These are phyloP conservation scores for Hanleya hanleyi DNA, from an alignment of 2,888 invertebrate genomes.

Conservation along the genomic window DNA sequence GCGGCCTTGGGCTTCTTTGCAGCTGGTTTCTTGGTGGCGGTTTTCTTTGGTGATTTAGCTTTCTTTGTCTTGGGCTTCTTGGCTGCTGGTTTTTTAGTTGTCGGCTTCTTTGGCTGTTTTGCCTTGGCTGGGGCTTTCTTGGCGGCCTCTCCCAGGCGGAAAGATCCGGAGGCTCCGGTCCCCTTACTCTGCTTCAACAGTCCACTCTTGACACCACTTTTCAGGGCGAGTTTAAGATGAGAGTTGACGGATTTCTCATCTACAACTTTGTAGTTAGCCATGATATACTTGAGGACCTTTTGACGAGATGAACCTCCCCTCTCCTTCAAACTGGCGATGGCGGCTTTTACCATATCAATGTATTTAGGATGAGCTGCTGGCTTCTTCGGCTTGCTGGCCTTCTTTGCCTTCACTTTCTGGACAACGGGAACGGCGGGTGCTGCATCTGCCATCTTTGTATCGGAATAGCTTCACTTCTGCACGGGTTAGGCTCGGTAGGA, in stretches of 20 bases:
- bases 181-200: constrained; percentile 54
- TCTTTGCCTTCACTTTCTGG: constrained; percentile 28
- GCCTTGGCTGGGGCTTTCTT: constrained; percentile 23
- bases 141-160: constrained; percentile 33
- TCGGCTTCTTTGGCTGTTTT: neutral
- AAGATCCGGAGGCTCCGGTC: constrained; percentile 41
- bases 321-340: constrained; percentile 66
- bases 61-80: constrained; percentile 46
- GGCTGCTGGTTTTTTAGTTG: constrained; percentile 34
- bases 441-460: neutral
- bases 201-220: constrained; percentile 54
- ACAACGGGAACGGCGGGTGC: neutral
- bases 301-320: constrained; percentile 69
- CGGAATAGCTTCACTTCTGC: neutral
- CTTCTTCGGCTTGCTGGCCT: constrained; percentile 43
- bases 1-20: neutral
- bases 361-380: constrained; percentile 54
- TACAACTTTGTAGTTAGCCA: constrained; percentile 64
- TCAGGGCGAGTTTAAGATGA: constrained; percentile 61
- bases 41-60: constrained; percentile 32
- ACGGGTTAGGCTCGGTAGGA: neutral
- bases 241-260: constrained; percentile 50
- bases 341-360: constrained; percentile 67
- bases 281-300: constrained; percentile 71
- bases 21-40: neutral